A percentile compares a stretch with the other conserved stretches of the same genome.
Conservation (phyloP, 2,797 vertebrate species). For the Artibeus jamaicensis region DNA sequence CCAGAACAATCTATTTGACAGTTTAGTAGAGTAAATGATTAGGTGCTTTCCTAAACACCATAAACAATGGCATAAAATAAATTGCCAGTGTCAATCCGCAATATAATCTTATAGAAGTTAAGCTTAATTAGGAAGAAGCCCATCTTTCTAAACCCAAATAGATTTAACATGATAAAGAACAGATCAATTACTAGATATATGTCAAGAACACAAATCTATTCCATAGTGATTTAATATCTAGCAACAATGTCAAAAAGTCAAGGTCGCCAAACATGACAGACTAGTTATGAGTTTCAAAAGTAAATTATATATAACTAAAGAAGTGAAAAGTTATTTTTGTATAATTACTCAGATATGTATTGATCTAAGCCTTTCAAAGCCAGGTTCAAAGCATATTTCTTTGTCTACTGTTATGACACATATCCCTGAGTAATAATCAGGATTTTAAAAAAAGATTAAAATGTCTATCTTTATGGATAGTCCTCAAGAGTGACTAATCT, state of each 20-base stretch:
- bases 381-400: slow-evolving; percentile 55
- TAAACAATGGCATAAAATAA: slow-evolving; percentile 79
- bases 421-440: slow-evolving; percentile 34
- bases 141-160: slow-evolving; percentile 80
- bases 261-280: slow-evolving; percentile 76
- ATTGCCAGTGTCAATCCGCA: slow-evolving; percentile 77
- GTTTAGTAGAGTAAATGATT: slow-evolving; percentile 45
- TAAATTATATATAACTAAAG: slow-evolving; percentile 31
- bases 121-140: slow-evolving; percentile 80
- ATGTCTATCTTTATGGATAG: neutral
- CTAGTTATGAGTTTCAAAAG: slow-evolving; percentile 61
- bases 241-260: slow-evolving; percentile 77
- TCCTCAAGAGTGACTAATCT: neutral
- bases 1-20: slow-evolving; percentile 28
- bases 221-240: slow-evolving; percentile 72
- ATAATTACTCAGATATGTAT: slow-evolving; percentile 11
- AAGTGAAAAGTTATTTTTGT: slow-evolving; percentile 9
- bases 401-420: neutral
- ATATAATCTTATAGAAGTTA: slow-evolving; percentile 77
- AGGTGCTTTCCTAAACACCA: slow-evolving; percentile 75
- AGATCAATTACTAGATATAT: slow-evolving; percentile 78
- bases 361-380: slow-evolving; percentile 45
- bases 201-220: slow-evolving; percentile 76
- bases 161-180: slow-evolving; percentile 79
- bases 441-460: slow-evolving; percentile 25